Evolutionary conservation across 2,797 vertebrate genomes (phyloP), one percentile per base, ranked within the genome.

Genomic region (Sebastes cheni): DNA sequence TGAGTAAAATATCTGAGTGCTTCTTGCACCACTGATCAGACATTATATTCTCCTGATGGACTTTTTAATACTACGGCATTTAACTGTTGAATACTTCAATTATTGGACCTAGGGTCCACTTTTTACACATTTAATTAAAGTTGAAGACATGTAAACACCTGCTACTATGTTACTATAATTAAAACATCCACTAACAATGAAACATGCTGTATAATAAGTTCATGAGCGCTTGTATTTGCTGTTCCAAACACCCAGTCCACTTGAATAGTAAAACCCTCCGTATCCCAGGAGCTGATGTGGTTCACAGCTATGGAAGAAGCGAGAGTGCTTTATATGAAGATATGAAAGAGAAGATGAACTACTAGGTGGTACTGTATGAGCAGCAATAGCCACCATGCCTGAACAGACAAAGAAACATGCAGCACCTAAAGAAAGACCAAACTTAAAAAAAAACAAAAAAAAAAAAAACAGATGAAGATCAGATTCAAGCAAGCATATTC

Each of bases 331-430:
- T 6, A 60, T 27, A 7, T 32, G 16, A 62, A 39, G n/a, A n/a
- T n/a, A n/a, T n/a, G n/a, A 50, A 67, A 72, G 16, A 79, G 39
- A 59, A 79, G 23, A 59, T 50, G 46, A 50, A 54, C 50, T 54
- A 16, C 4, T 54, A 54, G 20, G 16, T 54, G 50, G 9, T 54
- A 54, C 50, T 54, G 20, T 54, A 50, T 50, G 46, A 50, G 46
- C 46, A 50, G 0, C 46, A 50, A 46, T 18, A 46, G 42, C 42
- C 42, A 46, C 42, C 6, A 46, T 46, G 16, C 42, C 1, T 18
- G 42, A 46, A 46, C 42, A 46, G 42, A 46, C 50, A 20, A 52
- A n/a, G 50, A 54, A 54, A 54, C 50, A 52, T 20, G 50, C 50
- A 22, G 46, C 46, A 50, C 46, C 18, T 2, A 50, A 18, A 50